Base-by-base conservation (phyloP, 1,140 invertebrate genomes). In the Anoplophora glabripennis region DNA sequence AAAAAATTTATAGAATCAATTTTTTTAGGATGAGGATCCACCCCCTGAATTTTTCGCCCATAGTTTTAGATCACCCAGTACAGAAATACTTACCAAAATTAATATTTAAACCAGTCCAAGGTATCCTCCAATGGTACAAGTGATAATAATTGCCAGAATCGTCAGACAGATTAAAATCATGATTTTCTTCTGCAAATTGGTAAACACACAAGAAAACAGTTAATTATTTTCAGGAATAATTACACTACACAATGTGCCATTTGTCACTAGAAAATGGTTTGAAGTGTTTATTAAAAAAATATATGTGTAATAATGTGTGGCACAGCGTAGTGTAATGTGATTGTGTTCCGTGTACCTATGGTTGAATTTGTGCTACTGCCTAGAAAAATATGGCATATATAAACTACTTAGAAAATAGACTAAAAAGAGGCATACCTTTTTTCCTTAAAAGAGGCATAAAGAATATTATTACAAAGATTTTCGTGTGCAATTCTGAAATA, bases 131-230 rank as follows among this genome's bases (percentile, higher is more conserved):
- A 73, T 73, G 64, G 67, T 71, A 59, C 69, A 67, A 48, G 70
- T 63, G 57, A 71, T 58, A 60, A 71, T 69, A 59, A 71, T 63
- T 63, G 65, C 89, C 78, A 97, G 84, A 78, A 97, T 86, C 71
- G 92, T 85, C 78, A 98, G 84, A 83, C 94, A 96, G 78, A 97
- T 91, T 83, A 97, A 85, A 84, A 98, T 97, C 90, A 96, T 96
- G 76, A 97, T 97, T 86, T 97, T 96, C 92, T 98, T 98, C 93
- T 97, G 89, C 83, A 87, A 85, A 76, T 51, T 71, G 56, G 51
- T 34, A 77, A 77, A 71, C 56, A 59, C 48, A 58, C 53, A 67
- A 67, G 35, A 57, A 14, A 46, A 54, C 35, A 40, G 40, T 57
- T 57, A 57, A 56, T 47, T 34, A 40, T 10, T 38, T n/a, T 14